Conservation (phyloP, 2,797 vertebrate genomes). For the Molothrus ater region DNA sequence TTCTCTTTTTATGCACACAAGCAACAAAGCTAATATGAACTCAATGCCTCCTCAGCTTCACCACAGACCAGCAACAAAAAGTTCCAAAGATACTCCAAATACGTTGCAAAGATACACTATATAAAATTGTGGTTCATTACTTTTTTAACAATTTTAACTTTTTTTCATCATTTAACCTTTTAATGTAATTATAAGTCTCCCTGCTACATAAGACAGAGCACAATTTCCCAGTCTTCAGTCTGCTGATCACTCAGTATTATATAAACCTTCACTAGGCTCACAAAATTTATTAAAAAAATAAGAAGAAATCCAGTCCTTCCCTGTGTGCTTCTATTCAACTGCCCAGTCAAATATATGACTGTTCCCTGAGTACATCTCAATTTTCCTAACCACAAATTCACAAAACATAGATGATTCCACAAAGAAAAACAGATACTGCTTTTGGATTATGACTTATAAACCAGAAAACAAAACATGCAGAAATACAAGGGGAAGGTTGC, state of each 20-base stretch:
- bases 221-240: not conserved
- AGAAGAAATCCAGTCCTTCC: not conserved
- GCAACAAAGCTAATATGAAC: not conserved
- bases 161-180: not conserved
- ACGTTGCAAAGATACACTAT: not conserved
- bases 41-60: not conserved
- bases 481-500: not conserved
- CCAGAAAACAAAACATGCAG: slow-evolving; percentile 16
- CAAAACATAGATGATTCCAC: not conserved
- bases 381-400: slow-evolving; percentile 9
- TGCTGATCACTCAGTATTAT: not conserved
- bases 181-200: not conserved
- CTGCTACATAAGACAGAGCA: not conserved
- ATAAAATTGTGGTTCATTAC: not conserved
- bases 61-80: not conserved
- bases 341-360: not conserved
- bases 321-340: not conserved
- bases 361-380: not conserved
- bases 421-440: slow-evolving; percentile 1
- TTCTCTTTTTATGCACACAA: not conserved
- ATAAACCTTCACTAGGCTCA: not conserved
- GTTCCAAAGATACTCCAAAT: not conserved
- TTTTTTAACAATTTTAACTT: not conserved
- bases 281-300: not conserved
- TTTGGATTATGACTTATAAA: not conserved